These are phyloP conservation scores for Sipha flava DNA, from an alignment of 1,140 invertebrate species.

Conservation along the genomic window DNA sequence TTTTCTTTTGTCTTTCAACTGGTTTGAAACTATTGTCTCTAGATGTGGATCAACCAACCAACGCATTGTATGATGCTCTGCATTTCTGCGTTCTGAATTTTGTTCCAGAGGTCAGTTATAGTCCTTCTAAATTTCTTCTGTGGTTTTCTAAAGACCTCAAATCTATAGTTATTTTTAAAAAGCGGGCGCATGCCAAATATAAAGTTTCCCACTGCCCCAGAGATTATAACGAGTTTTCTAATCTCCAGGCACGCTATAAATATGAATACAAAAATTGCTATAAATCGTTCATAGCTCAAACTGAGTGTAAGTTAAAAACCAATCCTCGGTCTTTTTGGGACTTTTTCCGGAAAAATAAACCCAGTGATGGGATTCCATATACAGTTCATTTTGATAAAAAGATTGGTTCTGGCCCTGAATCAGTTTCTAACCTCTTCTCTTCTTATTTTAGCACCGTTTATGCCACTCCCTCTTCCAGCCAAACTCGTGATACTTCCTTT, in stretches of 20 bases:
- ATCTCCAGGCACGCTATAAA: not conserved
- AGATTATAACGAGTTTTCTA: not conserved
- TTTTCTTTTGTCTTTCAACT: not conserved
- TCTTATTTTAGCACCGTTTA: not conserved
- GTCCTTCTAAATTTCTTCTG: not conserved
- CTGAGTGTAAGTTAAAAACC: not conserved
- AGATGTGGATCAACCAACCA: not conserved
- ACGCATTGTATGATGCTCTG: not conserved
- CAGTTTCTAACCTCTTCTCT: not conserved
- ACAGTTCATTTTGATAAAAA: not conserved
- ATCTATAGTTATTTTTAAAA: not conserved
- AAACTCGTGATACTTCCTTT: too few relatives aligned
- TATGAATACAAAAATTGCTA: not conserved
- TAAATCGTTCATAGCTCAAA: not conserved
- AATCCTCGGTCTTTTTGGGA: not conserved
- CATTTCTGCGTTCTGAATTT: not conserved
- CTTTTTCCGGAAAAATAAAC: not conserved
- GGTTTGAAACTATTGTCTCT: not conserved
- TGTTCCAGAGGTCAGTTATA: not conserved
- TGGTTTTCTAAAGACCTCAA: not conserved
- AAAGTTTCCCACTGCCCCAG: too few relatives aligned
- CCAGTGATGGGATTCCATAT: not conserved
- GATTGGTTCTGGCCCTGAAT: not conserved
- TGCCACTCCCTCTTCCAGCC: too few relatives aligned
- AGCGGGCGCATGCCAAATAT: not conserved